phyloP scores from a whole-genome alignment of 2,797 vertebrate genomes.

The Coluber constrictor region DNA sequence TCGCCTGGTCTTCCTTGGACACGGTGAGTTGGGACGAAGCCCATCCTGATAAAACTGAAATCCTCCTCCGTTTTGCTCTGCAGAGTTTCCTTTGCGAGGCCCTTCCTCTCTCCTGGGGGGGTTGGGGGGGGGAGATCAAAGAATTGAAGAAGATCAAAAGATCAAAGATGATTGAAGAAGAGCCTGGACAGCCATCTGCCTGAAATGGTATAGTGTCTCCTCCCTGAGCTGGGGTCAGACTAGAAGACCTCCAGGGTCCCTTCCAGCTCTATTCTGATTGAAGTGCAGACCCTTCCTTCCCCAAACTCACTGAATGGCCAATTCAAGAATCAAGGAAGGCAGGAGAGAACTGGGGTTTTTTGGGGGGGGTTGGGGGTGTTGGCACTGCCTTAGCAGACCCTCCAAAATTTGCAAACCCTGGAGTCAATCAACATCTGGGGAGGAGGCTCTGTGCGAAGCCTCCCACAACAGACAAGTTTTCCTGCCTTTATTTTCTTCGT shows the following conservation, averaged over 20 bases:
- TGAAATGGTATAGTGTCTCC: too few species aligned
- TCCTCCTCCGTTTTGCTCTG: background rate
- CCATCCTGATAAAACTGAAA: background rate
- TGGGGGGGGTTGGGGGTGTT: too few species aligned
- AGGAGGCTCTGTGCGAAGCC: too few species aligned
- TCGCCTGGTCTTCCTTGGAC: conserved; percentile 73
- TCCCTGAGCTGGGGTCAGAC: too few species aligned
- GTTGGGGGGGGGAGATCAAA: background rate
- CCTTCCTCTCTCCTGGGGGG: background rate
- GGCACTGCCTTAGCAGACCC: too few species aligned
- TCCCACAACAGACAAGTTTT: background rate
- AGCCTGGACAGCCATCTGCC: too few species aligned
- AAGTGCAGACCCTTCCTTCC: background rate
- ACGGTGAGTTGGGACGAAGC: conserved; percentile 59
- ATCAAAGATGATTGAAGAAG: too few species aligned
- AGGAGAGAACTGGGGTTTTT: background rate
- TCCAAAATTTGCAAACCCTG: background rate
- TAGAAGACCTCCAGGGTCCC: too few species aligned
- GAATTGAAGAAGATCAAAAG: too few species aligned
- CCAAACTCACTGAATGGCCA: background rate
- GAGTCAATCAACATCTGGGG: background rate
- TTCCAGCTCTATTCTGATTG: too few species aligned
- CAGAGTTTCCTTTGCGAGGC: background rate
- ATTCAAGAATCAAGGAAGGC: background rate
- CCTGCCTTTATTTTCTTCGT: background rate